Evolutionary conservation across 2,888 invertebrate genomes (phyloP), one percentile per base, ranked within the genome.

Genomic region (Hyles lineata): DNA sequence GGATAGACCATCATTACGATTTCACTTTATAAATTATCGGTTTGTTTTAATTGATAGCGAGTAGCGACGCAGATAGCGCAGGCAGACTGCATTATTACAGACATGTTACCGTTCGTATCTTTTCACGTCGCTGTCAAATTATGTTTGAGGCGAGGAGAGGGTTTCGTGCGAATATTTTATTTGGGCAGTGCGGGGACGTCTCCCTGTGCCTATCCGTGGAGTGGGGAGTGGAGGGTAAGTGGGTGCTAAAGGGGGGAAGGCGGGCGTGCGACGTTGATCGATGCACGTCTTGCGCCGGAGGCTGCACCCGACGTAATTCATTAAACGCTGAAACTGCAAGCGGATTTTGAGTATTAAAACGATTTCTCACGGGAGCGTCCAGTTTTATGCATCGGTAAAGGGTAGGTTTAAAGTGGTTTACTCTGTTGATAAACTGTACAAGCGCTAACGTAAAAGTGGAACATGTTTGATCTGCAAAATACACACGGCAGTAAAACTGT

Each of bases 201-300:
- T 83, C 90, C 91, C 90, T 89, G 85, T 85, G 91, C 91, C 92
- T 91, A 90, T 88, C 86, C 83, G 77, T 73, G 43, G 23, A 23
- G 43, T 77, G 23, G 73, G 78, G 79, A 76, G 73, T 61, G 73
- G 74, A 81, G 81, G 82, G 75, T 74, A 76, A 78, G 80, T 75
- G 82, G 83, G 82, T 73, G 82, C 82, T 73, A 70, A 74, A 76
- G 73, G 80, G 79, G 72, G 79, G 80, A 79, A 78, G 82, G 81
- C 78, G 77, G 79, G 82, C 81, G 91, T 90, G 90, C 92, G 95
- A 95, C 95, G 95, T 95, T 95, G 95, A 95, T 95, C 95, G 95
- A 95, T 95, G 95, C 95, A 95, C 95, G 95, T 95, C 95, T 95
- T 95, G 95, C 95, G 95, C 95, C 95, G 93, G 95, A 93, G 94